These are phyloP conservation scores for Galerucella calmariensis DNA, from an alignment of 2,888 invertebrate species.

Conservation along the genomic window DNA sequence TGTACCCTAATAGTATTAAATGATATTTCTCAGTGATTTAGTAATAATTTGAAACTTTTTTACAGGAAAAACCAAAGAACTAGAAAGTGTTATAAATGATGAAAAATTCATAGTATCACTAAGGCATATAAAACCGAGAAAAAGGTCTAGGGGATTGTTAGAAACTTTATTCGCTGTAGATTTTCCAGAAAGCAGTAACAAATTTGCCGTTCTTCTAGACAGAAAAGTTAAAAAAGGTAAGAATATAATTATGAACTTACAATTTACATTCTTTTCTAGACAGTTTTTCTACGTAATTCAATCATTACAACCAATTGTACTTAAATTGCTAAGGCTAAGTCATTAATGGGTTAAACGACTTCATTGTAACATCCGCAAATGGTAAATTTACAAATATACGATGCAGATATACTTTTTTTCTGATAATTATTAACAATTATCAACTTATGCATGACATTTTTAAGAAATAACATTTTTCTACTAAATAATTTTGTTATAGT, in stretches of 20 bases:
- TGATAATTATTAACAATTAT: too few relatives aligned
- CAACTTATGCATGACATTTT: too few relatives aligned
- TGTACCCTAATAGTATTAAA: neutral
- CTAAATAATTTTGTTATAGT: conserved; percentile 64
- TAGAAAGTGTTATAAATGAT: conserved; percentile 67
- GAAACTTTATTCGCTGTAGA: conserved; percentile 70
- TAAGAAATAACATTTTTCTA: too few relatives aligned
- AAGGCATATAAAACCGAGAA: conserved; percentile 67
- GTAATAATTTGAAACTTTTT: conserved; percentile 39
- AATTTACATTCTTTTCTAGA: too few relatives aligned
- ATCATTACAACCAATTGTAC: too few relatives aligned
- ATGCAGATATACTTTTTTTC: too few relatives aligned
- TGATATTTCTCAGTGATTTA: neutral
- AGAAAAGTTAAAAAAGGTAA: conserved; percentile 68
- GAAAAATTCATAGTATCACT: conserved; percentile 69
- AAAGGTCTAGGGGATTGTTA: conserved; percentile 62
- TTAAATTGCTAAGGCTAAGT: too few relatives aligned
- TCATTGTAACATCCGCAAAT: too few relatives aligned
- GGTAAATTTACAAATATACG: too few relatives aligned
- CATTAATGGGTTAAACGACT: too few relatives aligned
- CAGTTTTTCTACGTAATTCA: too few relatives aligned
- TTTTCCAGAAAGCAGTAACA: conserved; percentile 68
- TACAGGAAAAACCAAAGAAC: conserved; percentile 66
- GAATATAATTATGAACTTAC: neutral
- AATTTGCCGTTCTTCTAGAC: conserved; percentile 69